phyloP scores from a whole-genome alignment of 2,888 invertebrate genomes.

The Drosophila buzzatii region DNA sequence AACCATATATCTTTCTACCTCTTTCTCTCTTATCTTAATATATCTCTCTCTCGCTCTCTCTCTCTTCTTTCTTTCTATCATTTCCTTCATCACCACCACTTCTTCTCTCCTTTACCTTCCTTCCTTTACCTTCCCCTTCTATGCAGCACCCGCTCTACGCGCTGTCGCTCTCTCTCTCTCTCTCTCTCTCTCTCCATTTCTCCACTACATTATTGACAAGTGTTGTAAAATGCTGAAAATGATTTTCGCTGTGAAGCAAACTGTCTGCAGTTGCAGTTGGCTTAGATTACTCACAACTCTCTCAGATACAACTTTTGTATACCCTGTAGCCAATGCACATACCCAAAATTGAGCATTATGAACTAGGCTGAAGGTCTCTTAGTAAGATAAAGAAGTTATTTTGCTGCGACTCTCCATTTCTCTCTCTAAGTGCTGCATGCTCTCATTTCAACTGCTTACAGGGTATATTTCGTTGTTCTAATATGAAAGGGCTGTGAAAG shows the following conservation, averaged over 20 bases:
- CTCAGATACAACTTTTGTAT: neutral
- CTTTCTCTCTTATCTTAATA: too few relatives aligned
- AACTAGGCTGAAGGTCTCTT: neutral
- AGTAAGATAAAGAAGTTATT: neutral
- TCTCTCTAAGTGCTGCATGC: neutral
- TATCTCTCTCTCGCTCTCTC: too few relatives aligned
- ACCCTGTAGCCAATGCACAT: neutral
- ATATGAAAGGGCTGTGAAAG: neutral
- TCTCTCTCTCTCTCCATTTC: neutral
- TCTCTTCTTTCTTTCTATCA: too few relatives aligned
- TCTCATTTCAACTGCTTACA: neutral
- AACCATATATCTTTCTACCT: too few relatives aligned
- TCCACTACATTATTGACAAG: neutral
- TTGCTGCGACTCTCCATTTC: neutral
- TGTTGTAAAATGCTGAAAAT: conserved; percentile 9
- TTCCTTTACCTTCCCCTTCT: too few relatives aligned
- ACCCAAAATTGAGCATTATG: neutral
- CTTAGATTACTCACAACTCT: neutral
- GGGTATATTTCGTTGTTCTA: neutral
- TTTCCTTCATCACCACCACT: too few relatives aligned
- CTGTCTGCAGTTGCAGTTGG: neutral
- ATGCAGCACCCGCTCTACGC: too few relatives aligned
- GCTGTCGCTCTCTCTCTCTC: neutral
- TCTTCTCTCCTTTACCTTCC: too few relatives aligned
- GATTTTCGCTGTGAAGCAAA: neutral